phyloP scores from a whole-genome alignment of 1,140 invertebrate genomes.

The Drosophila bipectinata region DNA sequence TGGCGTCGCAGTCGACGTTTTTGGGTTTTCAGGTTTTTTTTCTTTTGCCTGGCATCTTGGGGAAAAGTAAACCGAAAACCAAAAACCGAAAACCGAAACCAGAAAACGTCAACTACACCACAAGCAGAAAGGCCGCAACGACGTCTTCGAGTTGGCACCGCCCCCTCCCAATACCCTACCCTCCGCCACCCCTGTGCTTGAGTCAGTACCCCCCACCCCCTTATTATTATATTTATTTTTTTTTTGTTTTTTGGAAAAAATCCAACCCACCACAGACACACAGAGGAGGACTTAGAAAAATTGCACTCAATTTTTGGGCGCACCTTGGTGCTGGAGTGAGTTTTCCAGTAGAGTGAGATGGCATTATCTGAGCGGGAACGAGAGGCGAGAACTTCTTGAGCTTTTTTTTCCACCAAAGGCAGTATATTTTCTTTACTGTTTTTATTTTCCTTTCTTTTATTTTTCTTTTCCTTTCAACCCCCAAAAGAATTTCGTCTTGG shows the following conservation, averaged over 20 bases:
- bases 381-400: slow-evolving; percentile 35
- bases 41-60: neutral
- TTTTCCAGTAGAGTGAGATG: slow-evolving; percentile 9
- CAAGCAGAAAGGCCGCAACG: slow-evolving; percentile 81
- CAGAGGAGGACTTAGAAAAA: slow-evolving; percentile 53
- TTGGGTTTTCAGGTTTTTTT: neutral
- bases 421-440: slow-evolving; percentile 4
- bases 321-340: slow-evolving; percentile 48
- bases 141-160: slow-evolving; percentile 69
- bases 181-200: neutral
- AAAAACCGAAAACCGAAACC: slow-evolving; percentile 76
- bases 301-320: slow-evolving; percentile 67
- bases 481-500: slow-evolving; percentile 60
- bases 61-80: slow-evolving; percentile 55
- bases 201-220: neutral
- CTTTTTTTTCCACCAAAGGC: slow-evolving; percentile 9
- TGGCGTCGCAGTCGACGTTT: slow-evolving; percentile 9
- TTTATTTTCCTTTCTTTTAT: neutral
- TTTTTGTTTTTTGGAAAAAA: neutral
- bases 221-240: neutral
- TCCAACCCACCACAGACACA: slow-evolving; percentile 8
- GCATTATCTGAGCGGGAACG: neutral
- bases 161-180: neutral
- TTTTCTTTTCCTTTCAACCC: slow-evolving; percentile 44
- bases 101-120: slow-evolving; percentile 82